Evolutionary conservation across 2,113 vertebrate species (phyloP), one percentile per base, ranked within the genome.

Genomic region (Phoenicopterus ruber): DNA sequence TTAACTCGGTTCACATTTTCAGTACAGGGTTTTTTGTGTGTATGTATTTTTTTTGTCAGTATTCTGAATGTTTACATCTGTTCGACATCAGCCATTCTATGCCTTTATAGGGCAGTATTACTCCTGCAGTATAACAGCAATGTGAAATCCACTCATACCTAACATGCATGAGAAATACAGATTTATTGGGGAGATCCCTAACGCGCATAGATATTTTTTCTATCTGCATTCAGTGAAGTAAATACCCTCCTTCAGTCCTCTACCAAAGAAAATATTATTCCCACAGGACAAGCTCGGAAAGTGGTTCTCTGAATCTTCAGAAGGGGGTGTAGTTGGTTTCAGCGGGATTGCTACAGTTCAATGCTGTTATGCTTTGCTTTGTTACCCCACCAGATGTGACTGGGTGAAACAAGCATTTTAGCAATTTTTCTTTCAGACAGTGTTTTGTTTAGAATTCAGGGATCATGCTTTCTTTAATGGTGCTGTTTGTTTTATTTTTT

Each of bases 381-480:
- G 93, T 98, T 98, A 97, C 97, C 96, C 98, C 91, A 94, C 94
- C 92, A 95, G 96, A 97, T 88, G 76, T 95, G 97, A 98, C 97
- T 96, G 96, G 97, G 93, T 97, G 96, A 94, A 96, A 97, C 92
- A 95, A 98, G 94, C 96, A 91, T 97, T 97, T 94, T 97, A 96
- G 96, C 93, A 86, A 38, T 52, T 97, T 90, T 95, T 97, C 97
- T 91, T 49, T 97, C 95, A 97, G 97, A 97, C 97, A 98, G 98
- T 97, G 97, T 98, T 98, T 98, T 97, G 96, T 98, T 98, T 98
- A 98, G 98, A 98, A 98, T 98, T 98, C 98, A 98, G 98, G 98
- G 98, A 98, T 98, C 98, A 98, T 98, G 97, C 97, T 98, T 98
- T 98, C 98, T 98, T 98, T 98, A 98, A 98, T 98, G 98, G 98